Base-by-base conservation (phyloP, 2,113 vertebrate species). In the Aepyceros melampus region DNA sequence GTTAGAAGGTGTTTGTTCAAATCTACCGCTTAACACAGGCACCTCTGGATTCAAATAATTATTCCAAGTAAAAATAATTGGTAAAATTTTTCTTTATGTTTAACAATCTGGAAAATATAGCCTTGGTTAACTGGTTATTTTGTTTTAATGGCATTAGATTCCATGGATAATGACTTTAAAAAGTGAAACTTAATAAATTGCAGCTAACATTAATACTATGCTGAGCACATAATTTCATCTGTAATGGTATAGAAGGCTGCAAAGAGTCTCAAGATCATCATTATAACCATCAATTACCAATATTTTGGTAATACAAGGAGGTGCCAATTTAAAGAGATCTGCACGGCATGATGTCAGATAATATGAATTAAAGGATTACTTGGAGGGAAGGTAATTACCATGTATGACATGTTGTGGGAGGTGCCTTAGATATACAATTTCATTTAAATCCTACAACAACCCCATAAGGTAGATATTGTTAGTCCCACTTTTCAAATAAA, bases 71-170 rank as follows among this genome's bases (percentile, higher is more conserved):
- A 74, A 96, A 95, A 88, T 2, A 19, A 12, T 97, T 76, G 53
- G 58, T 85, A 36, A 40, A 94, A 91, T 86, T 89, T 96, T 94
- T 43, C 43, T 97, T 97, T 83, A 95, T 78, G 87, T 25, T 90
- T 94, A 95, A 92, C 82, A 95, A 97, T 94, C 87, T 94, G 31
- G 81, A 97, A 96, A 92, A 94, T 86, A 78, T 25, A 15, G 58
- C 81, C 95, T 96, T 94, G n/a, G 67, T 95, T 97, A 97, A 83
- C n/a, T 81, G 40, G 6, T 31, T 94, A 89, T 89, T 96, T 95
- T 93, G 47, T 89, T 95, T 94, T 90, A 85, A 95, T 31, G 27
- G 33, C 89, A 36, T 83, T 56, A 87, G 78, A 83, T 16, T 79
- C 49, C 49, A 62, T 40, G 8, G 79, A 64, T 53, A 94, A 82